Base-by-base conservation (phyloP, 2,888 invertebrate genomes). In the Sesia apiformis region DNA sequence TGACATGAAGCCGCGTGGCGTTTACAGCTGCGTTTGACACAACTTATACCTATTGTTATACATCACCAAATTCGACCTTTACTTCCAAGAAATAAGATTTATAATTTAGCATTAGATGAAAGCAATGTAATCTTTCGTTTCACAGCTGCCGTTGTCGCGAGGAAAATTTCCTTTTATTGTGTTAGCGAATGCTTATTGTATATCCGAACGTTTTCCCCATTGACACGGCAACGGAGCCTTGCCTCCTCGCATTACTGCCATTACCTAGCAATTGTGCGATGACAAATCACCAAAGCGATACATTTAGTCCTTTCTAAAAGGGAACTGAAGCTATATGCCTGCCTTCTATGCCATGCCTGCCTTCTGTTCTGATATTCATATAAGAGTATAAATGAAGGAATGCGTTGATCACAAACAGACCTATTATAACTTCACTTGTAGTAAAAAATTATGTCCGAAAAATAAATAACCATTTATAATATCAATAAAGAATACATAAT, bases 181-280 rank as follows among this genome's bases (percentile, higher is more conserved):
- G 78, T 84, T 81, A 82, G 81, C 68, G 73, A 83, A 80, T 77
- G 76, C 81, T 83, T 81, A 86, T 84, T 81, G 83, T 84, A 80
- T 78, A 81, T 77, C 72, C 72, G 73, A 78, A 70, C 78, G 72
- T 76, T 81, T 81, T 81, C 73, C 69, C 77, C 66, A 80, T 82
- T 84, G 81, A 81, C 70, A 71, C 67, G 62, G 70, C 69, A 68
- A 66, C 66, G 65, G 62, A 65, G 70, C 64, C 70, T 69, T 71
- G 71, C 72, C 74, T 77, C 70, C 63, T 69, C 65, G 68, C n/a
- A n/a, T n/a, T n/a, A n/a, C n/a, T n/a, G n/a, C 70, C 75, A 74
- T 79, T 75, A 76, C 74, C 79, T 76, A 69, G 76, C 73, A 80
- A 81, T 79, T 76, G 76, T 74, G 69, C 66, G 70, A 80, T 81